Evolutionary conservation across 2,888 invertebrate species (phyloP), one percentile per base, ranked within the genome.

Genomic region (Idaea aversata): DNA sequence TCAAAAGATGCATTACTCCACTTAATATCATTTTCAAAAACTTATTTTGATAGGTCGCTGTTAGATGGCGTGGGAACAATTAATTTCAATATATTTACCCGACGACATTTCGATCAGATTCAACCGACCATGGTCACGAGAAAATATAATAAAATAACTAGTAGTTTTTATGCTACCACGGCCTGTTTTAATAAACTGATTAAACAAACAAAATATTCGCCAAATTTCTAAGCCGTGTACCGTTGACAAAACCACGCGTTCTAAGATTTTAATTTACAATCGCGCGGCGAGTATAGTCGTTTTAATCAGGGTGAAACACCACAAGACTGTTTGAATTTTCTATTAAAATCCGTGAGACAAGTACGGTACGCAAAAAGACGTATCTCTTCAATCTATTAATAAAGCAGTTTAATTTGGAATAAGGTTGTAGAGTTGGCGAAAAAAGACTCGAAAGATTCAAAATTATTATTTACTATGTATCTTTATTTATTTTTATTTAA

Each of bases 321-420:
- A 73, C 83, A 79, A 79, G 76, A 83, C 80, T 86, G 89, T 88
- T 90, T 88, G 83, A 90, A 90, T 91, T 91, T 91, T 88, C 90
- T 88, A 90, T 91, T 92, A 91, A 91, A 77, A 84, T 80, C 81
- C 78, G 78, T 80, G 87, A 88, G 86, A 87, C 80, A 83, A 81
- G 84, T 76, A 84, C 77, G 81, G 77, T 78, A 82, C 88, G 85
- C 88, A 88, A 89, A 82, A 85, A 82, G 77, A 88, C 87, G 86
- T 90, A 92, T 91, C 91, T 90, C 76, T 70, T 66, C 86, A 81
- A 92, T 91, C 91, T 91, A 91, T 92, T 91, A 92, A 91, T 91
- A 90, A 89, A 87, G 84, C 85, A 85, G 85, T 87, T 90, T 91
- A 87, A 91, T 91, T 91, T 86, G 80, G 85, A 80, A 75, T 75